These are phyloP conservation scores for Drosophila ercepeae DNA, from an alignment of 1,140 invertebrate species.

Conservation along the genomic window DNA sequence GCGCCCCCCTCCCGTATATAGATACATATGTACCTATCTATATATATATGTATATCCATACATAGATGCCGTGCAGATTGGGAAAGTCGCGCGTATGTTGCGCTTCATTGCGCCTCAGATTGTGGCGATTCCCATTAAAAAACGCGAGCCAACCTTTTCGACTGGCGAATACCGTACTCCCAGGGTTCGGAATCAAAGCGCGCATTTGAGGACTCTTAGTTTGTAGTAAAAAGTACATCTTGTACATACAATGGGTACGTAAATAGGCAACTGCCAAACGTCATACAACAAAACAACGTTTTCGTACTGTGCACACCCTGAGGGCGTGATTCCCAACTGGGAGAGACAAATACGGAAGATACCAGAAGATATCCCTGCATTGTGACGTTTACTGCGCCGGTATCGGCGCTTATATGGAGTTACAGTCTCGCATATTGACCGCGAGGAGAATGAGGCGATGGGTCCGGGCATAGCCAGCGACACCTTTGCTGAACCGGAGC, in stretches of 20 bases:
- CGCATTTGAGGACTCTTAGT: too few species aligned
- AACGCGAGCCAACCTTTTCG: background rate
- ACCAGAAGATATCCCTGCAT: slow-evolving; percentile 56
- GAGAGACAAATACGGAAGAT: slow-evolving; percentile 18
- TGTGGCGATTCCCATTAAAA: slow-evolving; percentile 24
- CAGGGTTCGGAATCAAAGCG: background rate
- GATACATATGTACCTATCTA: background rate
- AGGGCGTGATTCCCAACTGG: slow-evolving; percentile 23
- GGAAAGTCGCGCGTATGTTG: slow-evolving; percentile 60
- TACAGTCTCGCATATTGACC: slow-evolving; percentile 77
- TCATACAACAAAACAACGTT: slow-evolving; percentile 68
- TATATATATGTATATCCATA: background rate
- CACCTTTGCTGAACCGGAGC: slow-evolving; percentile 53
- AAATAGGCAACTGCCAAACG: too few species aligned
- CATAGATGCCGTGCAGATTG: slow-evolving; percentile 66
- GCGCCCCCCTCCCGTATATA: background rate
- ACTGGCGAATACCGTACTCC: background rate
- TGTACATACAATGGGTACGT: too few species aligned
- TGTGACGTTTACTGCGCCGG: slow-evolving; percentile 24
- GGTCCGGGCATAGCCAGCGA: slow-evolving; percentile 42
- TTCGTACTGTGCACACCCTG: slow-evolving; percentile 3
- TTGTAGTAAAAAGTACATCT: too few species aligned
- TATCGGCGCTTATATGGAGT: slow-evolving; percentile 63
- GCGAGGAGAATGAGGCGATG: slow-evolving; percentile 14
- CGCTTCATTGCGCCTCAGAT: slow-evolving; percentile 68